Evolutionary conservation across 2,797 vertebrate species (phyloP).

Genomic region (Pipistrellus pipistrellus): DNA sequence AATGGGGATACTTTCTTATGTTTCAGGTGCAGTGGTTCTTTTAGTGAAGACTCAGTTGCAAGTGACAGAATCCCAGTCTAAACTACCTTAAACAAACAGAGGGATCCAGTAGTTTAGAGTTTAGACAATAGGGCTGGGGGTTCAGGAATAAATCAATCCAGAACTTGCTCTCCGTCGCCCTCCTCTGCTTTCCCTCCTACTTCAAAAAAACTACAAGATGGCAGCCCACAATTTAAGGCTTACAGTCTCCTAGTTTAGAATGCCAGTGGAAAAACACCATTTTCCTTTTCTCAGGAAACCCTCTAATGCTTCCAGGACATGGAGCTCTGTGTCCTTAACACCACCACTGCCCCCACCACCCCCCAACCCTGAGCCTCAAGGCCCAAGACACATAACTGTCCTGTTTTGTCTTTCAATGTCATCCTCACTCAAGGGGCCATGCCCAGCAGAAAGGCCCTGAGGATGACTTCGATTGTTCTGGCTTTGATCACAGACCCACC

Average conservation of each 20-base stretch:
- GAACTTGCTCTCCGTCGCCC: neutral
- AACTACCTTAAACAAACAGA: neutral
- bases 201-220: neutral
- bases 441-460: neutral
- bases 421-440: neutral
- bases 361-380: neutral
- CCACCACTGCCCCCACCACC: too few relatives aligned
- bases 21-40: neutral
- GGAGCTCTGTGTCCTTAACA: neutral
- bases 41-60: neutral
- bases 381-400: neutral
- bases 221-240: neutral
- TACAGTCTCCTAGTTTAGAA: neutral
- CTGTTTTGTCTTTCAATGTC: neutral
- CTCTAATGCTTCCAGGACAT: neutral
- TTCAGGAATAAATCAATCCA: neutral
- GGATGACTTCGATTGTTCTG: neutral
- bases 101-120: neutral
- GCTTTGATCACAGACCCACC: neutral
- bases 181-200: neutral
- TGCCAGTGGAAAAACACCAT: neutral
- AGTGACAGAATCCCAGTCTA: constrained; percentile 2
- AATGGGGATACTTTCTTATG: neutral
- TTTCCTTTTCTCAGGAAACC: neutral
- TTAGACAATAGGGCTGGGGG: neutral